Evolutionary conservation across 2,797 vertebrate species (phyloP).

Genomic region (Falco concolor): DNA sequence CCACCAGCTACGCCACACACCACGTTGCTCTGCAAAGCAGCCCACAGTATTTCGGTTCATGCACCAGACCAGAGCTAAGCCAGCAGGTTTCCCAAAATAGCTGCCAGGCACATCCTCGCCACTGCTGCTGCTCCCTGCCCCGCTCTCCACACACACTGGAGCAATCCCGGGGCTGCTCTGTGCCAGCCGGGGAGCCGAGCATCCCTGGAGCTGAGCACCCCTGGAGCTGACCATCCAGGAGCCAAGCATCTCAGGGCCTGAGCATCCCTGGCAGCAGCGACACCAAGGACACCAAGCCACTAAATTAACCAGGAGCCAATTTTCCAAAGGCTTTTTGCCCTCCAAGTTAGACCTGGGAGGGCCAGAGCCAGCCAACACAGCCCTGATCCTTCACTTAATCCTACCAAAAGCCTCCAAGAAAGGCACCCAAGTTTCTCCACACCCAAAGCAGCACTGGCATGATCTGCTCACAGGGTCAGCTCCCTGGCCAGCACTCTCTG

Average conservation of each 20-base stretch:
- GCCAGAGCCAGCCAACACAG: not conserved
- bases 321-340: not conserved
- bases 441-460: not conserved
- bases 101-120: not conserved
- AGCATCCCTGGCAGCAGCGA: not conserved
- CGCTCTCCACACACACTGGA: not conserved
- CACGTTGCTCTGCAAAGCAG: not conserved
- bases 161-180: not conserved
- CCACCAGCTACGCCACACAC: not conserved
- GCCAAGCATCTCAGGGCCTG: fast-evolving
- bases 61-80: not conserved
- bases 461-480: not conserved
- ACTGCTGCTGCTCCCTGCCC: not conserved
- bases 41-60: not conserved
- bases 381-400: not conserved
- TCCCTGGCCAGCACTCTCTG: not conserved
- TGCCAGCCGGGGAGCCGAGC: not conserved
- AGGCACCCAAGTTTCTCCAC: not conserved
- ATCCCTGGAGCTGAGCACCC: not conserved
- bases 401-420: not conserved
- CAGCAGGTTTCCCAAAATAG: not conserved
- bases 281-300: not conserved
- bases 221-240: not conserved
- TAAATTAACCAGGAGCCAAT: not conserved
- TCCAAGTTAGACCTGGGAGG: not conserved